Evolutionary conservation across 2,888 invertebrate genomes (phyloP), one percentile per base, ranked within the genome.

Genomic region (Meiosimyza platycephala): DNA sequence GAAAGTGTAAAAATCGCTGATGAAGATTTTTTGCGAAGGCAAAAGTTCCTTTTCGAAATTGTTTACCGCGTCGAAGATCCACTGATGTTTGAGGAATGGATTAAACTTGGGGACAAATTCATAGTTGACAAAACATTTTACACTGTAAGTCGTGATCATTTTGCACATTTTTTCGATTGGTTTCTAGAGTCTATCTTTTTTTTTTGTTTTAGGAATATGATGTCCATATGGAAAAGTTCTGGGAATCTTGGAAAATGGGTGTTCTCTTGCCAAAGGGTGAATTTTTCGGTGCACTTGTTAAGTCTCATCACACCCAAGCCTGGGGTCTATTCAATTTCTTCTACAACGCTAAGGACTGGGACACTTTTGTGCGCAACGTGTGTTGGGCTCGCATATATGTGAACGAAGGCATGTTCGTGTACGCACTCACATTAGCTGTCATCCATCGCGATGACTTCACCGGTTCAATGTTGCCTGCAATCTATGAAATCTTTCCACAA

Each of bases 401-500:
- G 74, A 94, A 94, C 84, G 92, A 93, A 77, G 93, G 91, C 80
- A 91, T 93, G 89, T 94, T 93, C 85, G 89, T 92, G 74, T 92
- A 93, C 80, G 91, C 93, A 13, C 86, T 93, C 77, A 90, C 91
- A 65, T 89, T 90, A 74, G 92, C 93, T 74, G 88, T 93, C 65
- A 89, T 92, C 84, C 93, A 93, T 84, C 90, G 93, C 65, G 83
- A 85, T 7, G 93, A 94, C 82, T 90, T 91, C 85, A 88, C 89
- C 73, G 92, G 92, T 64, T 88, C 94, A 77, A 88, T 90, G 62
- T 85, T 94, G 28, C 94, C 94, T 33, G 90, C 93, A 40, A 90
- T 91, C 57, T 94, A 94, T 83, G 95, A 95, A 87, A 90, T 94
- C 84, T 90, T 91, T 87, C 95, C 95, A 3, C 91, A 93, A 85